Evolutionary conservation across 2,888 invertebrate genomes (phyloP), one percentile per base, ranked within the genome.

Genomic region (Dexiosoma caninum): DNA sequence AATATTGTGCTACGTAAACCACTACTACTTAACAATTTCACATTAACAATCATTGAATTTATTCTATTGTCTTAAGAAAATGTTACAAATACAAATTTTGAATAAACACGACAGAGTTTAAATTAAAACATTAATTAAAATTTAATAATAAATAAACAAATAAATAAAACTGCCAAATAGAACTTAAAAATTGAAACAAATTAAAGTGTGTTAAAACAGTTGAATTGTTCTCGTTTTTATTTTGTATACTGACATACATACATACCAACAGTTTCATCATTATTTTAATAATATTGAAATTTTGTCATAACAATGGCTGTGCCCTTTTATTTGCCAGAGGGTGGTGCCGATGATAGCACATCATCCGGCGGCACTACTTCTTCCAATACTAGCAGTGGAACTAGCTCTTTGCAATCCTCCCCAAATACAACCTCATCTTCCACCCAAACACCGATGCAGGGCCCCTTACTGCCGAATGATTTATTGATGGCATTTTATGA

Each of bases 281-380:
- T 71, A 64, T 51, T 64, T 40, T 60, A 19, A 70, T 66, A 66
- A 64, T 37, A 53, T 44, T 55, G 32, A 66, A 71, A 67, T 57
- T 62, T 53, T 55, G 42, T 72, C 72, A 76, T 74, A 71, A 87
- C 83, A 84, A 90, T 90, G 90, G 90, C 90, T 85, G 89, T 90
- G 88, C 89, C 90, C 85, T 90, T 90, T 85, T 89, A 88, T 86
- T 86, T 90, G 87, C 90, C 90, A 84, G 89, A 89, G 85, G 89
- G 86, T 84, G 88, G 87, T 84, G 84, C 86, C 84, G 89, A 89
- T 85, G 88, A 87, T 81, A 85, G 83, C 64, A 86, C 86, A 85
- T 85, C 88, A 64, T 83, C 57, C 83, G 81, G 80, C 77, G 82
- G 82, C 81, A 80, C 82, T 83, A 66, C 81, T 78, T 83, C 83